Conservation (phyloP, 1,140 invertebrate genomes). For the Nasonia giraulti region DNA sequence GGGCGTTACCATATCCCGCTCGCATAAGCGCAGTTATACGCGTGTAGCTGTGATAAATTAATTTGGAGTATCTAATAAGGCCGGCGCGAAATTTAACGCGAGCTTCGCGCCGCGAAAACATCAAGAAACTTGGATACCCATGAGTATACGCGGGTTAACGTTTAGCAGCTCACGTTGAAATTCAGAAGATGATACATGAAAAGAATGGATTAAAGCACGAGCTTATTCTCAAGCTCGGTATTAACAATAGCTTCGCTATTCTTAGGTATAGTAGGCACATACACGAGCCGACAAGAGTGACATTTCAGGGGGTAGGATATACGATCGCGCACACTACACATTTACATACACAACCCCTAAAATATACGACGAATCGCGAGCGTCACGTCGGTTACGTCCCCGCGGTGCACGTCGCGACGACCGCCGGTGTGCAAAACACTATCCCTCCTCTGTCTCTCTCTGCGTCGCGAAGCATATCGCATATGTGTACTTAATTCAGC, state of each 20-base stretch:
- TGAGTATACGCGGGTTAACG: neutral
- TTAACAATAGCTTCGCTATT: neutral
- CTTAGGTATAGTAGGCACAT: neutral
- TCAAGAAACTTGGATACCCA: constrained; percentile 19
- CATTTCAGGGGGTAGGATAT: neutral
- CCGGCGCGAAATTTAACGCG: neutral
- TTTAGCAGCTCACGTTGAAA: neutral
- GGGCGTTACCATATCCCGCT: neutral
- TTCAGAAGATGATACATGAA: neutral
- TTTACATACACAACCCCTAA: neutral
- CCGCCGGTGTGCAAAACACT: neutral
- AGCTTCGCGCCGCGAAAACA: neutral
- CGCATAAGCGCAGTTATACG: neutral
- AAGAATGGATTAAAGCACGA: neutral
- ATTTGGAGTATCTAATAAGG: neutral
- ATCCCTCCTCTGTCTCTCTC: neutral
- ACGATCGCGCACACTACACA: neutral
- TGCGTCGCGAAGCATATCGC: neutral
- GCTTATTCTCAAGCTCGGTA: neutral
- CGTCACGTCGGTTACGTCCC: neutral
- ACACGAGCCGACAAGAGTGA: neutral
- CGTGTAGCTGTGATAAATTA: constrained; percentile 15
- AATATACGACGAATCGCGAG: neutral
- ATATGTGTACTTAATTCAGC: neutral
- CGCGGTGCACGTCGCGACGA: neutral